Percentiles rank a stretch among this genome's conserved stretches.
These are phyloP conservation scores for Aspidoscelis tigris DNA, from an alignment of 2,113 vertebrate genomes.

Conservation along the genomic window DNA sequence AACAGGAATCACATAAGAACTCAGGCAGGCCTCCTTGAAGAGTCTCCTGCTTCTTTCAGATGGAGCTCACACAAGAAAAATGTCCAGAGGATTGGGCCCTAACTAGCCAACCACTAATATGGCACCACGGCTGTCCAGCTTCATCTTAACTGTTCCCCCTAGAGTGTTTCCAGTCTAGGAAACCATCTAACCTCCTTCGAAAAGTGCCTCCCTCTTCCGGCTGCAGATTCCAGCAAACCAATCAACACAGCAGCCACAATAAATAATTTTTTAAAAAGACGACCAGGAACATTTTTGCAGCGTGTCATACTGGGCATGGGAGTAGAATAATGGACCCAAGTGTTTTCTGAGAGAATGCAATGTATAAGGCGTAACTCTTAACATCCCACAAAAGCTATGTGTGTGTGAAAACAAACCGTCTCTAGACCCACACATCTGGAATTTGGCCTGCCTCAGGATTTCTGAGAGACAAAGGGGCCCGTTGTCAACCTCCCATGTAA, in stretches of 20 bases:
- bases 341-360: not conserved
- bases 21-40: not conserved
- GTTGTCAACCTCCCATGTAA: not conserved
- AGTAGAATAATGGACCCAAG: not conserved
- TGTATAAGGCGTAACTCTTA: too few species aligned
- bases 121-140: not conserved
- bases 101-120: not conserved
- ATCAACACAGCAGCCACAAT: not conserved
- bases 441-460: not conserved
- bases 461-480: not conserved
- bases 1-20: not conserved
- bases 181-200: too few species aligned
- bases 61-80: not conserved
- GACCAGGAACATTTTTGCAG: not conserved
- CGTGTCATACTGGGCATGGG: not conserved
- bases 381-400: not conserved
- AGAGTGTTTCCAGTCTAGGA: not conserved
- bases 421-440: not conserved
- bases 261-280: not conserved
- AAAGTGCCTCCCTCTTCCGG: not conserved
- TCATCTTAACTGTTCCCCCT: not conserved
- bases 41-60: not conserved
- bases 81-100: too few species aligned
- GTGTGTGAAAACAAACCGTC: not conserved
- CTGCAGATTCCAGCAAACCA: not conserved